These are phyloP conservation scores for Leptinotarsa peninsularis DNA, from an alignment of 2,888 invertebrate species.

Conservation along the genomic window DNA sequence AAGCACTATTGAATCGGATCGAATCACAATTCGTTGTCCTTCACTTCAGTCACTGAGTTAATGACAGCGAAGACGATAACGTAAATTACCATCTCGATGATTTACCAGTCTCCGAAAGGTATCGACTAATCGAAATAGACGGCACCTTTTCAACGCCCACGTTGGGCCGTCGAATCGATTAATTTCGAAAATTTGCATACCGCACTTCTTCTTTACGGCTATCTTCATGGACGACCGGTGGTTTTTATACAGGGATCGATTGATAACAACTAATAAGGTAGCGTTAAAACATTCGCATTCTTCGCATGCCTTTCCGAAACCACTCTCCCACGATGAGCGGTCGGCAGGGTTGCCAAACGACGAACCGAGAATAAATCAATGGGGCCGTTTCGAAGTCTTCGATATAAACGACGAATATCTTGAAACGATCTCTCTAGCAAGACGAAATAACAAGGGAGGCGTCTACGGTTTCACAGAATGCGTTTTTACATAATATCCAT, in stretches of 20 bases:
- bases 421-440: no score
- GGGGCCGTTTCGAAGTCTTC: neutral
- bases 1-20: no score
- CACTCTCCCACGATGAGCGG: constrained; percentile 66
- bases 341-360: constrained; percentile 47
- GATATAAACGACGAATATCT: no score
- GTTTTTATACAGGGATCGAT: constrained; percentile 42
- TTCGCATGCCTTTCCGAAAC: constrained; percentile 61
- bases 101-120: neutral
- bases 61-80: neutral
- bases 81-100: neutral
- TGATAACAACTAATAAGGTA: constrained; percentile 62
- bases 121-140: constrained; percentile 7
- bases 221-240: constrained; percentile 32
- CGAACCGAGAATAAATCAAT: constrained; percentile 18
- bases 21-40: no score
- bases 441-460: no score
- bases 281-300: constrained; percentile 66
- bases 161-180: neutral
- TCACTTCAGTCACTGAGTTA: neutral
- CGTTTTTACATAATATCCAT: no score
- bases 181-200: constrained; percentile 18
- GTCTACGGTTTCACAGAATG: no score
- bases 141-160: constrained; percentile 13
- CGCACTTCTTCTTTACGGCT: constrained; percentile 13